Conservation (phyloP, 2,113 vertebrate genomes). For the Thamnophis sirtalis region DNA sequence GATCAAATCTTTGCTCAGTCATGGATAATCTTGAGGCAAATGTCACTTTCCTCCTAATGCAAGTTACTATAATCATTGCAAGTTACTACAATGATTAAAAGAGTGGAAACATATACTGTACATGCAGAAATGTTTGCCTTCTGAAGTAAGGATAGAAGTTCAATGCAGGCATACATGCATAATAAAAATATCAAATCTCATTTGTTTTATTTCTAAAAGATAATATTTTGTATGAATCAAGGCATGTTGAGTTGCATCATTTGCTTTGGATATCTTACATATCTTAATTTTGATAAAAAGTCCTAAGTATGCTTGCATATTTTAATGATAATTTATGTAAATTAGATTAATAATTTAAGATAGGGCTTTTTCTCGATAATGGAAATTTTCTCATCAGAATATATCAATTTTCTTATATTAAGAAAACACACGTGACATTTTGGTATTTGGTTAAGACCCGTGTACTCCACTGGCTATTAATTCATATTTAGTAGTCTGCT, state of each 20-base stretch:
- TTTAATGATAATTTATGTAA: background rate
- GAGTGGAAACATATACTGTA: background rate
- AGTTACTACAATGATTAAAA: background rate
- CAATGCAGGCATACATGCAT: too few relatives aligned
- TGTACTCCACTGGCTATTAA: background rate
- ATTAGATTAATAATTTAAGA: background rate
- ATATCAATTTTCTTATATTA: background rate
- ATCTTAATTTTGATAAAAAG: background rate
- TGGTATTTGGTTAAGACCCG: background rate
- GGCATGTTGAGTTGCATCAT: background rate
- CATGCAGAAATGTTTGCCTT: background rate
- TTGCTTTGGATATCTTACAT: background rate
- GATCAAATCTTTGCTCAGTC: background rate
- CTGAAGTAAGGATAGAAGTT: background rate
- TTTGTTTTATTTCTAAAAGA: background rate
- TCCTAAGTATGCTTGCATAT: background rate
- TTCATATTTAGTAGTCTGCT: background rate
- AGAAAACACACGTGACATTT: background rate
- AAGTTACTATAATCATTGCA: background rate
- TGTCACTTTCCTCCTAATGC: background rate
- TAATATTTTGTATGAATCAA: background rate
- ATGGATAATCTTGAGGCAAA: background rate
- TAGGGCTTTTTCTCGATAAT: background rate
- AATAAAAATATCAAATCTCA: background rate
- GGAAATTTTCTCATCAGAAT: background rate